Evolutionary conservation across 1,140 invertebrate genomes (phyloP).

Genomic region (Limonius californicus): DNA sequence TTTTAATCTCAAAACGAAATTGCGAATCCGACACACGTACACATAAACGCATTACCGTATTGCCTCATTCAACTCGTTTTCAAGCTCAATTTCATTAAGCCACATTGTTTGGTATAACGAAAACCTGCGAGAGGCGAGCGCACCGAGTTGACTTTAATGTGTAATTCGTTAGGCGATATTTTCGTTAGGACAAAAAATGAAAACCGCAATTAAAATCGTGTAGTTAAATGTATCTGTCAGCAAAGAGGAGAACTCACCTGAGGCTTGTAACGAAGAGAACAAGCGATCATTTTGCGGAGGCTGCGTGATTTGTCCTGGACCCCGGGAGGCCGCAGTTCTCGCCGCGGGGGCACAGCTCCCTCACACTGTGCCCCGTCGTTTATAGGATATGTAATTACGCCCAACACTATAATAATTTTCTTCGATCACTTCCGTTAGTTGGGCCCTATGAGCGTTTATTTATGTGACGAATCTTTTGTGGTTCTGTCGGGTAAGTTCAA

Average conservation of each 20-base stretch:
- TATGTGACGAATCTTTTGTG: too few relatives aligned
- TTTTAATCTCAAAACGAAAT: slow-evolving; percentile 31
- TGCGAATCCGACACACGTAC: slow-evolving; percentile 42
- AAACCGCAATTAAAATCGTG: not conserved
- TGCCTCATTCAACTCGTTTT: slow-evolving; percentile 46
- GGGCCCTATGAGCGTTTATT: too few relatives aligned
- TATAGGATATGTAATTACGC: slow-evolving; percentile 31
- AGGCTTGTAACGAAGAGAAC: not conserved
- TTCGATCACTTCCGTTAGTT: not conserved
- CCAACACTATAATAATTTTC: slow-evolving; percentile 27
- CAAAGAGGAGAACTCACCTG: not conserved
- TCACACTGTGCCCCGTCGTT: slow-evolving; percentile 24
- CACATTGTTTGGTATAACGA: slow-evolving; percentile 38
- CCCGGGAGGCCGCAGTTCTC: slow-evolving; percentile 23
- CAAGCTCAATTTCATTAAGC: slow-evolving; percentile 47
- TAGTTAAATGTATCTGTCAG: not conserved
- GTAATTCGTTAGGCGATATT: not conserved
- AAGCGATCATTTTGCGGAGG: slow-evolving; percentile 15
- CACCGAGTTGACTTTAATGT: not conserved
- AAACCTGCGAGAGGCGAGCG: not conserved
- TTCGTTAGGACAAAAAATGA: not conserved
- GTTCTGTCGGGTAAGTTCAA: too few relatives aligned
- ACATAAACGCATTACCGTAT: slow-evolving; percentile 44
- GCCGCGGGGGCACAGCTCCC: slow-evolving; percentile 26
- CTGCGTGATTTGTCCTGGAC: slow-evolving; percentile 28